phyloP scores from a whole-genome alignment of 2,888 invertebrate genomes.

The Pseudoips prasinana region DNA sequence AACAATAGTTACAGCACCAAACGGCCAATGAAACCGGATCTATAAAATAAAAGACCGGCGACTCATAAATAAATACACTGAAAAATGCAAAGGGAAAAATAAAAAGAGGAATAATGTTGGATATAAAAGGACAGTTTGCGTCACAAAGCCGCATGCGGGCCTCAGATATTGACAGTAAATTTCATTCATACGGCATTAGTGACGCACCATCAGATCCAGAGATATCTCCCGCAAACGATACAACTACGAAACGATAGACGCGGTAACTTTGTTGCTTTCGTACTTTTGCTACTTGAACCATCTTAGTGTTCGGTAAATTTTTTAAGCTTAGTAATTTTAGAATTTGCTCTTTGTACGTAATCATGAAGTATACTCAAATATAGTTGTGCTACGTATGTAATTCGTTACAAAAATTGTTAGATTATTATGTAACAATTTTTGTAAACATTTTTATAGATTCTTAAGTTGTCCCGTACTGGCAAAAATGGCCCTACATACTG shows the following conservation, averaged over 20 bases:
- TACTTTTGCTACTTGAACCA: constrained; percentile 1
- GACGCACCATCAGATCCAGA: constrained; percentile 79
- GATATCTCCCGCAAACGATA: constrained; percentile 56
- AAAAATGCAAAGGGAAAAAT: constrained; percentile 64
- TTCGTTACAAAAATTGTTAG: too few species aligned
- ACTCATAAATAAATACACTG: constrained; percentile 59
- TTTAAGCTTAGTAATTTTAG: too few species aligned
- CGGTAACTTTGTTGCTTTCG: constrained; percentile 21
- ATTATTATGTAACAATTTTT: too few species aligned
- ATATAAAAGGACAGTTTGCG: constrained; percentile 77
- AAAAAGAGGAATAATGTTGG: constrained; percentile 67
- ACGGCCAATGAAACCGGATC: constrained; percentile 39
- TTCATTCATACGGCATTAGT: constrained; percentile 82
- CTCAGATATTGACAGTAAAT: constrained; percentile 82
- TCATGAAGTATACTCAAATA: too few species aligned
- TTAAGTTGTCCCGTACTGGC: too few species aligned
- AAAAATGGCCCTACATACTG: too few species aligned
- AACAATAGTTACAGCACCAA: constrained; percentile 24
- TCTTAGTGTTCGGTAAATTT: not conserved
- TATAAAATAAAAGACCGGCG: constrained; percentile 47
- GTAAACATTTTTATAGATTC: too few species aligned
- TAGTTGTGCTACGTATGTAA: too few species aligned
- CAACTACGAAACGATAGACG: constrained; percentile 23
- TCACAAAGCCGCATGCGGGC: constrained; percentile 81
- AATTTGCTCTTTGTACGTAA: too few species aligned